Conservation (phyloP, 2,113 vertebrate species). For the Cinclus mexicanus region DNA sequence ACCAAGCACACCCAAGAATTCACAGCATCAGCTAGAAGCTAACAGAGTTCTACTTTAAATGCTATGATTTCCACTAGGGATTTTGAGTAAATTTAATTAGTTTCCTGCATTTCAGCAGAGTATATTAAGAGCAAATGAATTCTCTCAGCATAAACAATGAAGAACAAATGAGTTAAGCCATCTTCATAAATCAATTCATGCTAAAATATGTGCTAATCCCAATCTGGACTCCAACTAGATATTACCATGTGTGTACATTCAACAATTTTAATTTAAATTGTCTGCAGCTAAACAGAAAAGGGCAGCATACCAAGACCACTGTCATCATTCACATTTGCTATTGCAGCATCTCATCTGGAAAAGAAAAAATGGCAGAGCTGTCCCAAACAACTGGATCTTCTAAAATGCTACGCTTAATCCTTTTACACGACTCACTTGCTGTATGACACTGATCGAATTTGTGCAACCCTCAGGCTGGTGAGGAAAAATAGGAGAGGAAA, state of each 20-base stretch:
- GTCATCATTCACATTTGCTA: background rate
- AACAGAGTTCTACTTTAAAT: background rate
- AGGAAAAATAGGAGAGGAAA: background rate
- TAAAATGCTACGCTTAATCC: background rate
- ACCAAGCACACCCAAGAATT: background rate
- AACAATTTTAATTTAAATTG: slow-evolving; percentile 34
- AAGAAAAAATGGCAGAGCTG: background rate
- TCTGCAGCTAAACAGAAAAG: background rate
- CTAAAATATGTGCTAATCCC: slow-evolving; percentile 29
- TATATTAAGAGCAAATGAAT: slow-evolving; percentile 22
- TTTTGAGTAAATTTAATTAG: slow-evolving; percentile 30
- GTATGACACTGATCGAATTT: background rate
- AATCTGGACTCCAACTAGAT: background rate
- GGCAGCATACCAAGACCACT: slow-evolving; percentile 1
- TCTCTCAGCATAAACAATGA: slow-evolving; percentile 11
- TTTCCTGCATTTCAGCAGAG: slow-evolving; percentile 10
- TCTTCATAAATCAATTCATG: slow-evolving; percentile 29
- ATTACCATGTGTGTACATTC: background rate
- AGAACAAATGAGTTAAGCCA: slow-evolving; percentile 25
- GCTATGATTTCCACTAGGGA: background rate
- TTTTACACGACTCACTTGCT: background rate
- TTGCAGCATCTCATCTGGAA: background rate
- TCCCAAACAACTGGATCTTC: background rate
- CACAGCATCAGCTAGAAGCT: background rate
- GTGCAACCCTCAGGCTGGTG: background rate